Evolutionary conservation across 2,888 invertebrate species (phyloP).

Genomic region (Nudaria mundana): DNA sequence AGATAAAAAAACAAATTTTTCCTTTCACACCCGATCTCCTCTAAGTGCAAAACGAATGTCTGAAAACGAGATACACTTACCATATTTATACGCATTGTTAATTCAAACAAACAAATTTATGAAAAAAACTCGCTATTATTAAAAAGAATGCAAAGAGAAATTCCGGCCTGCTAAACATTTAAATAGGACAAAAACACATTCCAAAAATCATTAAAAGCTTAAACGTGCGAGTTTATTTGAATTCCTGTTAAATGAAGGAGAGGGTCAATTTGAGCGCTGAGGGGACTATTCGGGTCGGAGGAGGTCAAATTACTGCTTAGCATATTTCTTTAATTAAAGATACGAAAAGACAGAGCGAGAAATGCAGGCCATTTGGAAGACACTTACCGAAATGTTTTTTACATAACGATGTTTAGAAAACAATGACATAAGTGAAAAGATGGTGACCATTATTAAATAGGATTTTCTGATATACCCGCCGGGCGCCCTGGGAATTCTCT

Average conservation of each 20-base stretch:
- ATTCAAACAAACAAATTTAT: no score
- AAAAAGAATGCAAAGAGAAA: conserved; percentile 10
- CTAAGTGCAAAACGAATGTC: no score
- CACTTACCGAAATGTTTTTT: neutral
- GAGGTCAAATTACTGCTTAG: conserved; percentile 43
- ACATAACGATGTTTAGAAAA: no score
- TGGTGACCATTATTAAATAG: no score
- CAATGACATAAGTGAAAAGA: no score
- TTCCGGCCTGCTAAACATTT: conserved; percentile 4
- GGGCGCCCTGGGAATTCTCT: no score
- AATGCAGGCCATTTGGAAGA: conserved; percentile 5
- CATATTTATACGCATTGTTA: no score
- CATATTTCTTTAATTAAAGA: conserved; percentile 68
- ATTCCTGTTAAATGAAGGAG: conserved; percentile 14
- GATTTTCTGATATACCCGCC: no score
- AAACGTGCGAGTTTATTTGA: conserved; percentile 27
- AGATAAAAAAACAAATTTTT: no score
- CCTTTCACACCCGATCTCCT: no score
- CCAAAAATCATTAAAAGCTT: conserved; percentile 21
- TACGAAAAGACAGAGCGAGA: conserved; percentile 26
- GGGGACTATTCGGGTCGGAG: conserved; percentile 20
- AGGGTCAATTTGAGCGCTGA: conserved; percentile 20
- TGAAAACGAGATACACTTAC: no score
- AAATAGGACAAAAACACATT: conserved; percentile 22
- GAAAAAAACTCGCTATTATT: conserved; percentile 11